Evolutionary conservation across 2,797 vertebrate genomes (phyloP), one percentile per base, ranked within the genome.

Genomic region (Oreortyx pictus): DNA sequence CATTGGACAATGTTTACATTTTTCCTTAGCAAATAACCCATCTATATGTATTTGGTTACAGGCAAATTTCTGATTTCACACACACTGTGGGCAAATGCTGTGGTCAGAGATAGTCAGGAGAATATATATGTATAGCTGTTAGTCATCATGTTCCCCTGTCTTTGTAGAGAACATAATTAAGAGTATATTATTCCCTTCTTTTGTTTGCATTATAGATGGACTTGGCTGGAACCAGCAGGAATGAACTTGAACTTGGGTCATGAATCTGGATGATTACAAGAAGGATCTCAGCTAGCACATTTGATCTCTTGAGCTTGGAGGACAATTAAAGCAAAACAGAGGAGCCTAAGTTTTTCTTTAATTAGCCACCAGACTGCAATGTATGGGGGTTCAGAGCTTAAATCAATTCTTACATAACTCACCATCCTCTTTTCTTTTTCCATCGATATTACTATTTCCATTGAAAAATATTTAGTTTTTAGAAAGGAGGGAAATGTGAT

Each of bases 401-500:
- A 96, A 75, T 67, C 22, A 93, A 74, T 72, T 94, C 93, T 96
- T 96, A 96, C 65, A 57, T 96, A 97, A 97, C 76, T 87, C 61
- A 73, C 1, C 25, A 78, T 92, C 78, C 66, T 76, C 56, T 87
- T 94, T 92, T 95, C 66, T 92, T 96, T 96, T 95, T 94, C 90
- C 84, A 86, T 91, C 85, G 95, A 95, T 97, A 95, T 92, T 96
- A 95, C 92, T 95, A 95, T 94, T 94, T 96, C 97, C 92, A 96
- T 81, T 95, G 93, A 93, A 95, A 93, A 97, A 94, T 91, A 96
- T 96, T 97, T 97, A 97, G 96, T 85, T 97, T 96, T 96, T 94
- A 94, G 93, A 96, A 94, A 94, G 72, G 93, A 95, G 94, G 96
- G 98, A 98, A 98, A 98, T 98, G 96, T 97, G 97, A 98, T 97